phyloP scores from a whole-genome alignment of 2,888 invertebrate species.

The Cetonia aurata region DNA sequence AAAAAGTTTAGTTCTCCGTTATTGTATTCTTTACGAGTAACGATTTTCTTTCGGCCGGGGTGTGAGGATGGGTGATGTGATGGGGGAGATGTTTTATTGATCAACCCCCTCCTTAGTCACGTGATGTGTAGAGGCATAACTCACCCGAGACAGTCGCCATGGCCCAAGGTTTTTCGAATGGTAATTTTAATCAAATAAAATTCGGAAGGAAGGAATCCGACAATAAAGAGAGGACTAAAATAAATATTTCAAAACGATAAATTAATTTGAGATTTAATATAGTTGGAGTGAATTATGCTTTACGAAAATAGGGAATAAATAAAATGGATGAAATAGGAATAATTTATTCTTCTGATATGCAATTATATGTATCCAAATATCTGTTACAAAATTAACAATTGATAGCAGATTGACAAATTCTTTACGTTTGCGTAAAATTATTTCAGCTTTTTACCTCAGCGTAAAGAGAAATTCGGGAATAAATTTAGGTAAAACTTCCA shows the following conservation, averaged over 20 bases:
- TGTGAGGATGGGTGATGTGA: slow-evolving; percentile 61
- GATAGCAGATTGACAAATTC: no score
- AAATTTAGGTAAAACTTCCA: no score
- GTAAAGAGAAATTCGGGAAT: no score
- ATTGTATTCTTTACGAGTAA: slow-evolving; percentile 66
- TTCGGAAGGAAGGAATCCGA: slow-evolving; percentile 33
- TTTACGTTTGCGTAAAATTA: no score
- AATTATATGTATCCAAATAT: no score
- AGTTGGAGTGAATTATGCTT: no score
- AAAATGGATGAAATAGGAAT: no score
- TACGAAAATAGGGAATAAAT: no score
- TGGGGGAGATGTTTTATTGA: slow-evolving; percentile 71
- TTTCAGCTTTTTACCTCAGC: no score
- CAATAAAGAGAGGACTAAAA: slow-evolving; percentile 22
- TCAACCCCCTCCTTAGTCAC: slow-evolving; percentile 68
- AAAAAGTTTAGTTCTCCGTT: slow-evolving; percentile 50
- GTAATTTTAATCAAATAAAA: slow-evolving; percentile 44
- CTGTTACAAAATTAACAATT: no score
- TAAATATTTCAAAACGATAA: slow-evolving; percentile 23
- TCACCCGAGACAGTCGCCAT: slow-evolving; percentile 63
- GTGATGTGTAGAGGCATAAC: slow-evolving; percentile 66
- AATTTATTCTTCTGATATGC: no score
- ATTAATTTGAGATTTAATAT: slow-evolving; percentile 11
- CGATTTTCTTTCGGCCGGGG: slow-evolving; percentile 65
- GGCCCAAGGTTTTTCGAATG: slow-evolving; percentile 43